These are phyloP conservation scores for Betta splendens DNA, from an alignment of 2,797 vertebrate species.

Conservation along the genomic window DNA sequence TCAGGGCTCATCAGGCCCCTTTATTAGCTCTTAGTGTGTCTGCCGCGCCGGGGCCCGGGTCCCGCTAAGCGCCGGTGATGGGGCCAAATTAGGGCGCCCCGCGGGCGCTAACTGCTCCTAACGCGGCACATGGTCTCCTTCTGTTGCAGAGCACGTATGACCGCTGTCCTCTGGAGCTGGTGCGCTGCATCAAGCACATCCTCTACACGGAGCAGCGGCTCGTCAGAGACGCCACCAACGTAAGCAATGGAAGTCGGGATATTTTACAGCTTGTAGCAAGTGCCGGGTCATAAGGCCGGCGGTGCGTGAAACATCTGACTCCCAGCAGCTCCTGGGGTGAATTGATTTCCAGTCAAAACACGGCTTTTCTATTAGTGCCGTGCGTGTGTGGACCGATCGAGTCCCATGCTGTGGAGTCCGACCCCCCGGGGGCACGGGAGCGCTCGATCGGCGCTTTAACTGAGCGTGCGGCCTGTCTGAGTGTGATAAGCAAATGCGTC, in stretches of 20 bases:
- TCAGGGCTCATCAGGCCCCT: slow-evolving; percentile 60
- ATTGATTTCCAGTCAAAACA: slow-evolving; percentile 75
- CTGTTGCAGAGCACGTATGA: slow-evolving; percentile 93
- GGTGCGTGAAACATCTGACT: slow-evolving; percentile 65
- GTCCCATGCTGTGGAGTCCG: slow-evolving; percentile 46
- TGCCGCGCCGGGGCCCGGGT: slow-evolving; percentile 38
- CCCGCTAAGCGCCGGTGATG: slow-evolving; percentile 52
- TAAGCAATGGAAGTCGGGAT: slow-evolving; percentile 76
- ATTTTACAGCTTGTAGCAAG: slow-evolving; percentile 43
- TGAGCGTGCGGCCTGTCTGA: slow-evolving; percentile 24
- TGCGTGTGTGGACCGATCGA: slow-evolving; percentile 59
- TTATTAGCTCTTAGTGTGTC: slow-evolving; percentile 62
- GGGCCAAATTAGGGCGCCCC: slow-evolving; percentile 65
- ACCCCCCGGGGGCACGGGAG: slow-evolving; percentile 35
- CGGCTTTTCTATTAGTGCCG: slow-evolving; percentile 60
- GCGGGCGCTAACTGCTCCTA: slow-evolving; percentile 68
- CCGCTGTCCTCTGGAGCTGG: slow-evolving; percentile 94
- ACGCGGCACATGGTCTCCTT: slow-evolving; percentile 70
- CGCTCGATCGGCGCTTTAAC: slow-evolving; percentile 18
- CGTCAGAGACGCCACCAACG: slow-evolving; percentile 92
- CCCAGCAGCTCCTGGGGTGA: slow-evolving; percentile 58
- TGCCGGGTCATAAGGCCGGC: slow-evolving; percentile 49
- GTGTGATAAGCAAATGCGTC: slow-evolving; percentile 42
- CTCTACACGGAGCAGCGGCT: slow-evolving; percentile 96
- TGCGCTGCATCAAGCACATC: slow-evolving; percentile 97